Base-by-base conservation (phyloP, 2,113 vertebrate species). In the Epinephelus cyanopodus region DNA sequence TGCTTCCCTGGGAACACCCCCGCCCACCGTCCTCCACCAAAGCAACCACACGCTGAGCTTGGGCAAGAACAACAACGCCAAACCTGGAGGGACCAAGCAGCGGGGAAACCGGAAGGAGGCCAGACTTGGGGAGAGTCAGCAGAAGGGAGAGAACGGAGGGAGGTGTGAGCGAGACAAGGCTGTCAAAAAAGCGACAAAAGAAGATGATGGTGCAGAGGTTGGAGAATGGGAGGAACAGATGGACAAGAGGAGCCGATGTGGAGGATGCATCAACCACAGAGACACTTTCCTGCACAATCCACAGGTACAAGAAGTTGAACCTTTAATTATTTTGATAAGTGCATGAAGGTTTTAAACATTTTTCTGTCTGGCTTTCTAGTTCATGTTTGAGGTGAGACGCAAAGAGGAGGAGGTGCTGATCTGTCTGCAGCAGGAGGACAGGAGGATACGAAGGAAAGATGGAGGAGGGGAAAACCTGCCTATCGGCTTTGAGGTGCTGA, bases 261-360 rank as follows among this genome's bases (percentile, higher is more conserved):
- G 96, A 47, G 96, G 96, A 29, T 97, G 96, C 75, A 94, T 96
- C 81, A 96, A 96, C 87, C 93, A 96, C 81, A 92, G 89, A 78
- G 93, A 95, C 58, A 96, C 95, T 10, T 96, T 96, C 91, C 93
- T 97, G 62, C 89, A 95, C 91, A 97, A 97, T 72, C 96, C 96
- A 27, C 96, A 96, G 96, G 96, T 96, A 84, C 69, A 50, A 10
- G 2, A 47, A 11, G 14, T 18, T 48, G 1, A 71, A 37, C 6
- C 12, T 10, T 2, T 7, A 3, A 48, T 9, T 25, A 12, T 42
- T 29, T 61, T 11, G 4, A 63, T 14, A 45, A 56, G 13, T 53
- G 21, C 25, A 7, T 42, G 1, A 56, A 11, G 33, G 6, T 10
- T n/a, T n/a, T 56, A 6, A 67, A 54, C 50, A 21, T 33, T 23